Evolutionary conservation across 2,113 vertebrate genomes (phyloP).

Genomic region (Caretta caretta): DNA sequence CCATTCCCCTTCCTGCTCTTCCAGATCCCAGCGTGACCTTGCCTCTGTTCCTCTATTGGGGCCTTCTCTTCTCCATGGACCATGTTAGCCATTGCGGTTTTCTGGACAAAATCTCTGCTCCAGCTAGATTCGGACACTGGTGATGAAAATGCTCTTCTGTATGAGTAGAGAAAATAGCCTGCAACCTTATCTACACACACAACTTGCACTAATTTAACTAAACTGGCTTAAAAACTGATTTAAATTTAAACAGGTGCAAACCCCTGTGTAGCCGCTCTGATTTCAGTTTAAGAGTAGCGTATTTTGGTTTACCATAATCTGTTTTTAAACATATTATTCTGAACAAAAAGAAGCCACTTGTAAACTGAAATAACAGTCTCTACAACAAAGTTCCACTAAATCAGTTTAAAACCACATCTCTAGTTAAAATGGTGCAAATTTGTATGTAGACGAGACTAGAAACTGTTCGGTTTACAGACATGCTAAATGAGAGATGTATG

Average conservation of each 20-base stretch:
- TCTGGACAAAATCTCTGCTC: not conserved
- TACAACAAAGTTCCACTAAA: not conserved
- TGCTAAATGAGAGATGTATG: not conserved
- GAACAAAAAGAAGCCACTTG: not conserved
- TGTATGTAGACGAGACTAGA: not conserved
- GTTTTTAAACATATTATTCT: not conserved
- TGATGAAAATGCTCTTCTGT: not conserved
- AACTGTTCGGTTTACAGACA: not conserved
- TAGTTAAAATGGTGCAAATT: not conserved
- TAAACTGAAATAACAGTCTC: not conserved
- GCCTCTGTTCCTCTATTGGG: not conserved
- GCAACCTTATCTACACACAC: not conserved
- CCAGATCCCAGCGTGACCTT: not conserved
- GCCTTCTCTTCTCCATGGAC: not conserved
- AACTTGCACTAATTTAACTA: not conserved
- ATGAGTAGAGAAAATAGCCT: not conserved
- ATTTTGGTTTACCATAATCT: not conserved
- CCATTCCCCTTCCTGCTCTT: not conserved
- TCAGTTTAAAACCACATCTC: not conserved
- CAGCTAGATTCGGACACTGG: not conserved
- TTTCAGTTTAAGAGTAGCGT: not conserved
- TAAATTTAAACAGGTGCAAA: not conserved
- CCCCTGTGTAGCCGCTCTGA: not conserved
- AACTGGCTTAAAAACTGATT: not conserved
- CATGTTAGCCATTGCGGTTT: not conserved